Base-by-base conservation (phyloP, 2,888 invertebrate species). In the Mechanitis messenoides region DNA sequence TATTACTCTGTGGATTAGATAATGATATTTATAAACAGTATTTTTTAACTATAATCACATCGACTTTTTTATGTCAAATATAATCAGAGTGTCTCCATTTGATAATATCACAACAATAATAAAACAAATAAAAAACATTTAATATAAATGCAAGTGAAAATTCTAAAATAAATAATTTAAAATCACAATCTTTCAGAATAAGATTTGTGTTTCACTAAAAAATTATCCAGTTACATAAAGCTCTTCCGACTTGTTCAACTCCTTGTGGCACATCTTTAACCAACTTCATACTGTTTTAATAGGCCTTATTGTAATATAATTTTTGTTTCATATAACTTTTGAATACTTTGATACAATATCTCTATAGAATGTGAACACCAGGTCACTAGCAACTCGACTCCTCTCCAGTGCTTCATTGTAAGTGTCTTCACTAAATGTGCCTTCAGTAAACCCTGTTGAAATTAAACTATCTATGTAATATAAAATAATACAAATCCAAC, bases 321-420 rank as follows among this genome's bases (percentile, higher is more conserved):
- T 60, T 65, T 61, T 63, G 58, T 58, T 46, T 67, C 68, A 79
- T 72, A 89, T 80, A 58, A 85, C 81, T 28, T 76, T 75, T 2
- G 91, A 90, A 81, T 92, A 93, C 74, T 92, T 92, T 65, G 79
- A 87, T 53, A 94, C 92, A 63, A 92, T 85, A 60, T 92, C 91
- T 71, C 93, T 91, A 79, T 95, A 96, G 90, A 95, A 96, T 45
- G 91, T 84, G 80, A 96, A 96, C 45, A 96, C 88, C 57, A 92
- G 83, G 63, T 91, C 90, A 80, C 94, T 94, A 56, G 94, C 94
- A 47, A 91, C 85, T 64, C 92, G 92, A 73, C 95, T 93, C 65
- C 93, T 88, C 60, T 91, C 87, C 68, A 95, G 74, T 1, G 94
- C 93, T 69, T 93, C 92, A 66, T 92, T 89, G 75, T 94, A 95